phyloP scores from a whole-genome alignment of 1,140 invertebrate genomes.

The Spodoptera frugiperda region DNA sequence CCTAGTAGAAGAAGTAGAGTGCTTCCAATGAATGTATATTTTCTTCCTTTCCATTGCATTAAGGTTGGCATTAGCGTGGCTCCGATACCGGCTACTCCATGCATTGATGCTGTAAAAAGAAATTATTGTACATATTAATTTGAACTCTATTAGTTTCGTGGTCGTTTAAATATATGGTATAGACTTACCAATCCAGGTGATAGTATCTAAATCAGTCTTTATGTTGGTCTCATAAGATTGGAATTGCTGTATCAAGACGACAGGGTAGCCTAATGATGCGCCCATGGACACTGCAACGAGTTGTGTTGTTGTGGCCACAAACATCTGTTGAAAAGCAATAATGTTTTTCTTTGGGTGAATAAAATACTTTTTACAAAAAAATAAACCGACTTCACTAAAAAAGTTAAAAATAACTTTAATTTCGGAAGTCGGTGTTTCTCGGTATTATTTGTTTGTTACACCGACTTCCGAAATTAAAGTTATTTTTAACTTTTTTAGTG shows the following conservation, averaged over 20 bases:
- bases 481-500: too few species aligned
- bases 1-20: constrained; percentile 3
- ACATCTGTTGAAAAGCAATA: constrained; percentile 21
- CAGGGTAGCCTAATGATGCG: background rate
- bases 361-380: too few species aligned
- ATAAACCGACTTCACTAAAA: too few species aligned
- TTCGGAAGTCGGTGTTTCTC: too few species aligned
- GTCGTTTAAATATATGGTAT: too few species aligned
- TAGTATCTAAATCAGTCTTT: constrained; percentile 11
- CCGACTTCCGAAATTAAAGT: too few species aligned
- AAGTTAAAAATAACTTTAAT: too few species aligned
- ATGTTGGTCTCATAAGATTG: constrained; percentile 20
- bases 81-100: constrained; percentile 27
- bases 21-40: constrained; percentile 20
- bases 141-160: too few species aligned
- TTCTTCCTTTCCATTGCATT: constrained; percentile 37
- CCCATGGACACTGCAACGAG: constrained; percentile 30
- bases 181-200: constrained; percentile 41
- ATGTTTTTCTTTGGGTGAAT: too few species aligned
- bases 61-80: constrained; percentile 18
- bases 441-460: too few species aligned
- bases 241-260: constrained; percentile 33
- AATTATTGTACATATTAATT: background rate
- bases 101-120: constrained; percentile 24
- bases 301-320: constrained; percentile 27